phyloP scores from a whole-genome alignment of 23 tunicate genomes.

The Trididemnum clinides region DNA sequence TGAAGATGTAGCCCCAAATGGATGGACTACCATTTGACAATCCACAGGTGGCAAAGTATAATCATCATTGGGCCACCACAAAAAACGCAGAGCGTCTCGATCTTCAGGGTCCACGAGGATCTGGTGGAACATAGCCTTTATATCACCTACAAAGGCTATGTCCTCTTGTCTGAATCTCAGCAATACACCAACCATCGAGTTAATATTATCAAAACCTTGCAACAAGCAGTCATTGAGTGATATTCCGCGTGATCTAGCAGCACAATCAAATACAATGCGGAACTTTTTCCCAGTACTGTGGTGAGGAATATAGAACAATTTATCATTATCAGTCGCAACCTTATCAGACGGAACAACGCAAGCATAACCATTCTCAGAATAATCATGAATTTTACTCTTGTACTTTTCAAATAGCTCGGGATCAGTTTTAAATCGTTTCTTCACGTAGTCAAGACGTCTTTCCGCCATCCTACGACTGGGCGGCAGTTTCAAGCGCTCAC shows the following conservation, averaged over 20 bases:
- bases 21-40: conserved; percentile 32
- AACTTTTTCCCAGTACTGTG: conserved; percentile 13
- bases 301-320: conserved; percentile 10
- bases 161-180: background rate
- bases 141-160: background rate
- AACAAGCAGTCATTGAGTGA: background rate
- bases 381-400: background rate
- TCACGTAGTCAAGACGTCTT: background rate
- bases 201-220: conserved; percentile 2
- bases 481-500: background rate
- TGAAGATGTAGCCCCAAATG: conserved; percentile 52
- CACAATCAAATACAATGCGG: conserved; percentile 21
- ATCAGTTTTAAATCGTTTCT: background rate
- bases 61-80: conserved; percentile 33
- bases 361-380: background rate
- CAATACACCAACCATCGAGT: background rate
- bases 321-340: background rate
- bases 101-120: conserved; percentile 5
- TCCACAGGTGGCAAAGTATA: background rate
- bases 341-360: background rate
- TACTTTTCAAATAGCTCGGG: background rate
- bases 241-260: background rate
- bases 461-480: background rate
- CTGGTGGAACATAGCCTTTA: conserved; percentile 37
- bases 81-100: no score